Evolutionary conservation across 2,888 invertebrate genomes (phyloP).

Genomic region (Drosophila macrospina): DNA sequence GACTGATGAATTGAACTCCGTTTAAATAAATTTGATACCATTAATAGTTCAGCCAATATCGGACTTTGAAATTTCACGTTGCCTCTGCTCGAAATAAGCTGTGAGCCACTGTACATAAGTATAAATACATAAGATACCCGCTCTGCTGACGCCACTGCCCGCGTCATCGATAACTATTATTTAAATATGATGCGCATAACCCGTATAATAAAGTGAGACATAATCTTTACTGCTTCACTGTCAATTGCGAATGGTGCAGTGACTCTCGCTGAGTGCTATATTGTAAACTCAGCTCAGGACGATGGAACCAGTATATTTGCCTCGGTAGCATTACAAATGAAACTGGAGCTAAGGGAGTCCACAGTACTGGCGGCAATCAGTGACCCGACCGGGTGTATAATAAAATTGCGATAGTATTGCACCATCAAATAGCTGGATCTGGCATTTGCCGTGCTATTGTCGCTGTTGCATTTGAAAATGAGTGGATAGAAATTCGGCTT

Average conservation of each 20-base stretch:
- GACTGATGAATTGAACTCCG: no score
- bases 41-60: no score
- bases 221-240: conserved; percentile 81
- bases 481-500: conserved; percentile 94
- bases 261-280: conserved; percentile 49
- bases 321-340: conserved; percentile 94
- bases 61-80: no score
- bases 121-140: no score
- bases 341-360: conserved; percentile 94
- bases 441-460: conserved; percentile 88
- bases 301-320: conserved; percentile 93
- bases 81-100: no score
- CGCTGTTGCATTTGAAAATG: conserved; percentile 92
- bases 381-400: conserved; percentile 91
- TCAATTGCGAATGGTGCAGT: conserved; percentile 36
- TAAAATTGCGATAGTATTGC: conserved; percentile 93
- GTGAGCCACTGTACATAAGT: no score
- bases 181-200: no score
- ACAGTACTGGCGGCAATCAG: conserved; percentile 94
- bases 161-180: no score
- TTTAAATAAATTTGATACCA: no score
- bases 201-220: no score
- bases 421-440: conserved; percentile 93
- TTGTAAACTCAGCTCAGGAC: conserved; percentile 87
- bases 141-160: no score